Evolutionary conservation across 2,888 invertebrate species (phyloP), one percentile per base, ranked within the genome.

Genomic region (Meiosimyza platycephala): DNA sequence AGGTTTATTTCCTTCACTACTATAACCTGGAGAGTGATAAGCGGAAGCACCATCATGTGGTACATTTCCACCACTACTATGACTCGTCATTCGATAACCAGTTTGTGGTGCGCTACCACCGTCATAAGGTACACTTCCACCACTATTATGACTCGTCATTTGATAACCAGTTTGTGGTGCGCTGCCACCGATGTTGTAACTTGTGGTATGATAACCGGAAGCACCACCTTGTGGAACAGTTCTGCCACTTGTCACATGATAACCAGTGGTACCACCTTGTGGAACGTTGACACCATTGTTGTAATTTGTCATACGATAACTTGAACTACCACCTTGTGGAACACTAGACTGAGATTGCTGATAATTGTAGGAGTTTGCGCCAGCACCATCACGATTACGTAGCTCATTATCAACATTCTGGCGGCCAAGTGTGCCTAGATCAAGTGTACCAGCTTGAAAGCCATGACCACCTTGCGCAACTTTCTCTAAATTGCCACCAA

Each of bases 341-440:
- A 59, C 48, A 40, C 69, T 73, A 6, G 74, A 62, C 5, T 76
- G 72, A 5, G 73, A 59, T 55, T 77, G 78, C 28, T 76, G 79
- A 52, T 77, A 76, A 63, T 72, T 75, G 55, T 78, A 75, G 57
- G 71, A 71, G 65, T 28, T 28, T 64, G 65, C 51, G 54, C 71
- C 9, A 16, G 59, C 74, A 33, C 72, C 74, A 54, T 69, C 73
- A 63, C 77, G 75, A n/a, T 74, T 67, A 7, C 82, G 82, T 48
- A 87, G 74, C 74, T 87, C 86, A n/a, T 85, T 83, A 75, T 87
- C 87, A 15, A 85, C 83, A 75, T 85, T 86, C 22, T 78, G 82
- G 1, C 85, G 82, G 63, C 80, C 76, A 0, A 86, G 55, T 13
- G 77, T 76, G 22, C 84, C 85, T 70, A 87, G 74, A 72, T 87